Conservation (phyloP, 2,888 invertebrate genomes). For the Fragum sueziense region DNA sequence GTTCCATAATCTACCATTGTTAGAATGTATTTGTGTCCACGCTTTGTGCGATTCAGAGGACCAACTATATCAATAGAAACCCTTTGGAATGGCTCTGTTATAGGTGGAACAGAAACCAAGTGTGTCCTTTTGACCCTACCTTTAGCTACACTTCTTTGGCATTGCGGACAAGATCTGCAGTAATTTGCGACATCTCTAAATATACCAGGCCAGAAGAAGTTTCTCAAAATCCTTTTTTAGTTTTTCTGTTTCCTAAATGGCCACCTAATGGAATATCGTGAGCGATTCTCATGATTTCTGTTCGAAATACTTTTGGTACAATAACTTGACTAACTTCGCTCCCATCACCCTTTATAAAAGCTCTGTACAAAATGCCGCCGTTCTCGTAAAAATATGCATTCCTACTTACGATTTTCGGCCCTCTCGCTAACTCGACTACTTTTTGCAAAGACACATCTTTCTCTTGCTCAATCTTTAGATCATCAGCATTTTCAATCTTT, state of each 20-base stretch:
- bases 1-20: no score
- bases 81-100: no score
- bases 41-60: conserved; percentile 3
- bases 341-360: no score
- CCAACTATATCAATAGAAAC: no score
- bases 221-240: neutral
- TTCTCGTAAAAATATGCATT: neutral
- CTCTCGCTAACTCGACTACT: no score
- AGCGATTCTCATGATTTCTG: neutral
- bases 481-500: no score
- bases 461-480: neutral
- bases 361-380: no score
- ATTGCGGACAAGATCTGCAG: neutral
- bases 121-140: no score
- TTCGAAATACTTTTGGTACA: neutral
- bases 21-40: conserved; percentile 9
- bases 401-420: neutral
- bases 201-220: neutral
- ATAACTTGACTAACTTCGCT: neutral
- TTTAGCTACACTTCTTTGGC: no score
- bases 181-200: neutral
- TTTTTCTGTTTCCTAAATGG: neutral
- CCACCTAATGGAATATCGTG: no score
- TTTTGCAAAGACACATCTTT: no score
- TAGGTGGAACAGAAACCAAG: no score